These are phyloP conservation scores for Puntigrus tetrazona DNA, from an alignment of 2,113 vertebrate genomes.

Conservation along the genomic window DNA sequence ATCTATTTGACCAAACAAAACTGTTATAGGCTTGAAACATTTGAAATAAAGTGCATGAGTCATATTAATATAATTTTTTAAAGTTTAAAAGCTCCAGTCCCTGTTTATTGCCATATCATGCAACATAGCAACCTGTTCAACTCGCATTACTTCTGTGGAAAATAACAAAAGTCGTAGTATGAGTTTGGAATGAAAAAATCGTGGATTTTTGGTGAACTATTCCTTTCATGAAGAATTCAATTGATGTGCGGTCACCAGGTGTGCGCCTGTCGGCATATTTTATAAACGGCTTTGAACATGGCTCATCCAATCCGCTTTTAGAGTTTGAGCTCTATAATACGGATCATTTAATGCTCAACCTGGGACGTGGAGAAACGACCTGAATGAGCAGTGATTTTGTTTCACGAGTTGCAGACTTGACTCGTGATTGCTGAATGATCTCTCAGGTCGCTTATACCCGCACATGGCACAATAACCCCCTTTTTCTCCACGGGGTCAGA, in stretches of 20 bases:
- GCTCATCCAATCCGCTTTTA: conserved; percentile 6
- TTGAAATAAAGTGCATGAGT: neutral
- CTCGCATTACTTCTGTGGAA: neutral
- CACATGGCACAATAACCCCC: neutral
- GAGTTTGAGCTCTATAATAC: conserved; percentile 11
- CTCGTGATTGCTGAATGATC: neutral
- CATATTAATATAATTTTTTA: neutral
- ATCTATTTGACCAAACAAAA: neutral
- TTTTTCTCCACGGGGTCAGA: conserved; percentile 5
- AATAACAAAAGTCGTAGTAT: neutral
- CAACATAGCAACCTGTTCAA: neutral
- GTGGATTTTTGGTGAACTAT: neutral
- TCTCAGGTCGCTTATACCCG: neutral
- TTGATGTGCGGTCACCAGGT: conserved; percentile 26
- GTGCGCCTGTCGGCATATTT: neutral
- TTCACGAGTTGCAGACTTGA: neutral
- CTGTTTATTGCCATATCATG: neutral
- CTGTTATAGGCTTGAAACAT: neutral
- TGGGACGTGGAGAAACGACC: neutral
- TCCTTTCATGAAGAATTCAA: conserved; percentile 15
- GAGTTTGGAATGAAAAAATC: neutral
- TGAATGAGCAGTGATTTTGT: neutral
- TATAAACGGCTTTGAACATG: conserved; percentile 23
- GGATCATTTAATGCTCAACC: conserved; percentile 18
- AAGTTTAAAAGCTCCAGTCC: neutral